Evolutionary conservation across 1,140 invertebrate genomes (phyloP), one percentile per base, ranked within the genome.

Genomic region (Atta cephalotes): DNA sequence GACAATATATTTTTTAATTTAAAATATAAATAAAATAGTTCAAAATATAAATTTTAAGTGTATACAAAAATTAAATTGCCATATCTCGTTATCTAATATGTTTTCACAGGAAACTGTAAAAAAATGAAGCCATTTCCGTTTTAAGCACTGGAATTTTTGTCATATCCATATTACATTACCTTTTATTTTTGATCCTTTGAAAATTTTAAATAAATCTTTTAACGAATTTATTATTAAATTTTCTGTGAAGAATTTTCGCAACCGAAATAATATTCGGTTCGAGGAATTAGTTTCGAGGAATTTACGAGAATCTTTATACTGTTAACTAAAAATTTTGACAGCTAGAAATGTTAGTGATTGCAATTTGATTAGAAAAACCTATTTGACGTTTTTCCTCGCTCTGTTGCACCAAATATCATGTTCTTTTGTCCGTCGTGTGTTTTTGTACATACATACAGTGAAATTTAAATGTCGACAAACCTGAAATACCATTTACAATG

Each of bases 291-390:
- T 21, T 25, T 21, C 16, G 45, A 31, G 3, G 7, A 16, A 21
- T 21, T 82, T 72, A 72, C 18, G 39, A 49, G 9, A 2, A 71
- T 81, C 16, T 45, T 10, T 82, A 16, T 71, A 82, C 39, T 12
- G 12, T 28, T n/a, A 53, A 66, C n/a, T 28, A 16, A 60, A 82
- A 82, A 74, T 82, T 72, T 82, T 58, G 51, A 16, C 16, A 60
- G 49, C 31, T 10, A 60, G 35, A 60, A 58, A 45, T 49, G 9
- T 72, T 58, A 31, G 12, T 18, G 28, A 80, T 53, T 35, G 18
- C 18, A 51, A 62, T 49, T 49, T 60, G 49, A 63, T 74, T 5
- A 14, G 66, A 58, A 72, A 58, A 82, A 58, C 10, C n/a, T 39
- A 45, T 35, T 28, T 74, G 56, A 74, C 16, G 39, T 82, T 82